phyloP scores from a whole-genome alignment of 1,140 invertebrate species.

The Ditylenchus dipsaci region DNA sequence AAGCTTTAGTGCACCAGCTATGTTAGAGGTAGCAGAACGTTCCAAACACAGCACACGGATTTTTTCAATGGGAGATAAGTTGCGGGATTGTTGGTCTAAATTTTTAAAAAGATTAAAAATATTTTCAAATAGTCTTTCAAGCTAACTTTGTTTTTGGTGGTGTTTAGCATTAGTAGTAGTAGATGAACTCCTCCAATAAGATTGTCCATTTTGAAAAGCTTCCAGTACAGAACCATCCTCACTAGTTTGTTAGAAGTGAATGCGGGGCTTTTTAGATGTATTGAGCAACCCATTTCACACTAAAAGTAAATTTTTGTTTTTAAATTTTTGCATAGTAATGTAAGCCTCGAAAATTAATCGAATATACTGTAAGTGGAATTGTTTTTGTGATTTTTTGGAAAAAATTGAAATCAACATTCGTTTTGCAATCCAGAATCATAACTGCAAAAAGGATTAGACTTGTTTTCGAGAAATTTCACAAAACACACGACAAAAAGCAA shows the following conservation, averaged over 20 bases:
- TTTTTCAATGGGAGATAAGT: slow-evolving; percentile 9
- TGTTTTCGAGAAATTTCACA: too few species aligned
- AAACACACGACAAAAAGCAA: too few species aligned
- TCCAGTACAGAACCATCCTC: slow-evolving; percentile 12
- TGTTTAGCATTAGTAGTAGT: neutral
- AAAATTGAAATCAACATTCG: too few species aligned
- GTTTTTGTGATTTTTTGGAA: too few species aligned
- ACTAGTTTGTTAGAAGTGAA: slow-evolving; percentile 5
- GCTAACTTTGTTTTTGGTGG: neutral
- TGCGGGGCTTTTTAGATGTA: neutral
- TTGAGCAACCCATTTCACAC: slow-evolving; percentile 21
- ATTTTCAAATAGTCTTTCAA: neutral
- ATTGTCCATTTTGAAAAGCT: slow-evolving; percentile 26
- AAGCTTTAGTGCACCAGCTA: too few species aligned
- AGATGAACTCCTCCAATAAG: slow-evolving; percentile 15
- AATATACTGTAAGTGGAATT: too few species aligned
- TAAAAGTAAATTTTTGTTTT: slow-evolving; percentile 18
- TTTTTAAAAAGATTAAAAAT: neutral
- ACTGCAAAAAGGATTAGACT: too few species aligned
- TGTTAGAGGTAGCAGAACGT: neutral
- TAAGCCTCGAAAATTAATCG: too few species aligned
- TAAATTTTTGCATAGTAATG: too few species aligned
- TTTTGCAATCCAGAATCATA: too few species aligned
- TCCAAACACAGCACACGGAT: slow-evolving; percentile 15
- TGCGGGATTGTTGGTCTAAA: neutral